Percentiles rank a stretch among this genome's conserved stretches.
phyloP scores from a whole-genome alignment of 2,888 invertebrate genomes.

The Lypha dubia region DNA sequence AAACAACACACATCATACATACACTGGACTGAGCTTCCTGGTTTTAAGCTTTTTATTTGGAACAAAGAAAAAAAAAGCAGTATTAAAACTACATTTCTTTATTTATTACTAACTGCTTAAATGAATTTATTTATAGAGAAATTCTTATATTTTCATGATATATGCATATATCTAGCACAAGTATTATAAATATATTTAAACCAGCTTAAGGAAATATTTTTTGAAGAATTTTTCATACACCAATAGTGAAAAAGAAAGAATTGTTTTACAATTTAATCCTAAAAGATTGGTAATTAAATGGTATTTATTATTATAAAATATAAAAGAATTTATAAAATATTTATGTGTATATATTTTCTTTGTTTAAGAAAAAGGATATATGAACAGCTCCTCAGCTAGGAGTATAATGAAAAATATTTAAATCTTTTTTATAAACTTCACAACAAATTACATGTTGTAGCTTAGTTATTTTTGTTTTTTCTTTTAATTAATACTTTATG shows the following conservation, averaged over 20 bases:
- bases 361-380: not conserved
- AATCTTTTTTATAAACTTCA: not conserved
- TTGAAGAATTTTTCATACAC: constrained; percentile 3
- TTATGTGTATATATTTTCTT: no score
- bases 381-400: not conserved
- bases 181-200: constrained; percentile 14
- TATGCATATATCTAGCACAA: constrained; percentile 9
- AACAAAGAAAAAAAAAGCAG: no score
- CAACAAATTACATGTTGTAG: not conserved
- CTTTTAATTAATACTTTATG: no score
- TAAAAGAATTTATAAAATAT: not conserved
- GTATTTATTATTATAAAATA: not conserved
- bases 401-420: not conserved
- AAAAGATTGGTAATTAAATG: constrained; percentile 26
- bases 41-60: constrained; percentile 38
- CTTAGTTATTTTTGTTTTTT: no score
- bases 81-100: constrained; percentile 23
- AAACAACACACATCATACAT: not conserved
- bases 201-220: constrained; percentile 18
- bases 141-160: not conserved
- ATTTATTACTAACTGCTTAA: constrained; percentile 22
- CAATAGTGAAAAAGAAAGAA: not conserved
- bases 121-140: constrained; percentile 23
- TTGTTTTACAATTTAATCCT: not conserved
- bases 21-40: constrained; percentile 10